Evolutionary conservation across 2,797 vertebrate genomes (phyloP).

Genomic region (Hafferia zeledoni): DNA sequence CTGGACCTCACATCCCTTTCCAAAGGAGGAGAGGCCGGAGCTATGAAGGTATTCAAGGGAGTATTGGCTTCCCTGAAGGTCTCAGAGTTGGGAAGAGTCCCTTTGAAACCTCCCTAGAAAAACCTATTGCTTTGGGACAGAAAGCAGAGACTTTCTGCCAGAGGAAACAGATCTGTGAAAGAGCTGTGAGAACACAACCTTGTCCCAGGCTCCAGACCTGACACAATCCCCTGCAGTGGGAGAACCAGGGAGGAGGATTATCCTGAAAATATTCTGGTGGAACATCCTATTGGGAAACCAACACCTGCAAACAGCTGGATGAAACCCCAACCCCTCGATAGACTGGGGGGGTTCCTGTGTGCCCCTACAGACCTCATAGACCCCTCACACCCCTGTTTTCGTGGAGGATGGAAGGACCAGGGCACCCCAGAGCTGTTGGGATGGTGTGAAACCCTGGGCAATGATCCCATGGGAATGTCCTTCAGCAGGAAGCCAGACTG

Average conservation of each 20-base stretch:
- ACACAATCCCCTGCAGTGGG: rapidly evolving
- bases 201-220: not conserved
- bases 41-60: not conserved
- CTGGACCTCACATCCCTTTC: not conserved
- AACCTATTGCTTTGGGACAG: constrained; percentile 65
- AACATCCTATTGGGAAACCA: not conserved
- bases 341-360: rapidly evolving
- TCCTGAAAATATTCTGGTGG: not conserved
- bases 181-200: not conserved
- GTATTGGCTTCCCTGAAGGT: not conserved
- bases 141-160: constrained; percentile 2
- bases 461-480: not conserved
- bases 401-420: not conserved
- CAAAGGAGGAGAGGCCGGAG: not conserved
- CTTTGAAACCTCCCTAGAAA: constrained; percentile 8
- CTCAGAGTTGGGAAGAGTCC: not conserved
- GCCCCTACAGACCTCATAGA: not conserved
- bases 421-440: not conserved
- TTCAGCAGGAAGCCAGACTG: not conserved
- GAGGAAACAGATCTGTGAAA: not conserved
- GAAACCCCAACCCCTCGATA: not conserved
- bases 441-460: not conserved
- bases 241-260: not conserved
- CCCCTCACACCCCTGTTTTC: not conserved
- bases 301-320: not conserved